These are phyloP conservation scores for Drosophila nigromelanica DNA, from an alignment of 1,140 invertebrate species.

Conservation along the genomic window DNA sequence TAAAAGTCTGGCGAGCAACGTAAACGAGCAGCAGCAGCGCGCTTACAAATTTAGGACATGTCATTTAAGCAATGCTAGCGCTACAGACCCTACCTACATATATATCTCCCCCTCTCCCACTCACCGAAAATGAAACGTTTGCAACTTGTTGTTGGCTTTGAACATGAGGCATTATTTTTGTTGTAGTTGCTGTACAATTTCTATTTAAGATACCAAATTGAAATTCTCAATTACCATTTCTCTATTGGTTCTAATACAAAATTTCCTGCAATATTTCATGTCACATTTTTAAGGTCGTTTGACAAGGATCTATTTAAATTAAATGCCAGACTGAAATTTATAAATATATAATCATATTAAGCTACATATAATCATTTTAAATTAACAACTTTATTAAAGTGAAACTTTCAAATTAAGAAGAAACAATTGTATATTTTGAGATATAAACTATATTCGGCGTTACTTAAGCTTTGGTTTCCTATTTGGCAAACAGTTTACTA, in stretches of 20 bases:
- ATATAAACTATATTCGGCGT: too few species aligned
- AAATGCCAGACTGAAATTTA: too few species aligned
- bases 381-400: too few species aligned
- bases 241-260: background rate
- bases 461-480: too few species aligned
- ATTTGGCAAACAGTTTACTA: too few species aligned
- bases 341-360: too few species aligned
- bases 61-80: slow-evolving; percentile 63
- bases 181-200: background rate
- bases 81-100: slow-evolving; percentile 5
- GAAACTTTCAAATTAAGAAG: too few species aligned
- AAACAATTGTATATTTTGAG: too few species aligned
- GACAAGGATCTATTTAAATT: too few species aligned
- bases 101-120: background rate
- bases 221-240: background rate
- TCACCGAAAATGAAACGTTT: slow-evolving; percentile 12
- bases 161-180: slow-evolving; percentile 8
- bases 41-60: slow-evolving; percentile 81
- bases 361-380: too few species aligned
- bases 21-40: slow-evolving; percentile 5
- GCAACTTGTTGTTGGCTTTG: slow-evolving; percentile 45
- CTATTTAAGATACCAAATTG: background rate
- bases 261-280: too few species aligned
- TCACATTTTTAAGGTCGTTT: too few species aligned
- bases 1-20: slow-evolving; percentile 68